Evolutionary conservation across 64 coral and sea anemone species (phyloP), one percentile per base, ranked within the genome.

Genomic region (Dendrophyllia cribrosa): DNA sequence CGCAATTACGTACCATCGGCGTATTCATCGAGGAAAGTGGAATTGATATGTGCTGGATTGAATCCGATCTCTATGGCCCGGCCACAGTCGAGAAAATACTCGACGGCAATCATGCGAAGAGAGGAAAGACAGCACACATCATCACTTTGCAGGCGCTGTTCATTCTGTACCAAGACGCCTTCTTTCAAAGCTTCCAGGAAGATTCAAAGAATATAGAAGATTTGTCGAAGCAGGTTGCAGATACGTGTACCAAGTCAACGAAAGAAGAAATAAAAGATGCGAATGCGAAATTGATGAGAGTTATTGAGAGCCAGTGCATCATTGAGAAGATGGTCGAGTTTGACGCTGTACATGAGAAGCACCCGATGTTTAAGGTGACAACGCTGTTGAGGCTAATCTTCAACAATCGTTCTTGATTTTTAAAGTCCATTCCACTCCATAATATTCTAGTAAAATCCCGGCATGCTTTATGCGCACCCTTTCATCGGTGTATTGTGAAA

Each of bases 31-130:
- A 92, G 3, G n/a, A 71, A 43, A 84, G 79, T 66, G 91, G 91
- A 9, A 87, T 93, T 56, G 91, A 93, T 51, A 22, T 93, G 48
- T 87, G 91, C 58, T 93, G 91, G 74, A 70, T 47, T 13, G 83
- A 93, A 72, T n/a, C 91, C 6, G 91, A 78, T 12, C 47, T 93
- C 5, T 93, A 93, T 69, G 91, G 83, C 15, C 83, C 91, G 1
- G 19, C 91, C 52, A 93, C 83, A 66, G 79, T 92, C 6, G 85
- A 85, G 79, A 76, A 90, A 49, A 90, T 90, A 43, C 11, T 87
- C 43, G 87, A 77, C 9, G 72, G 87, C 43, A 88, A 88, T 48
- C 72, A 88, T 65, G 87, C 64, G 17, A 76, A 62, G 26, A 77
- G 72, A 64, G 87, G 87, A 7, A 12, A 88, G 21, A 58, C 23